phyloP scores from a whole-genome alignment of 2,888 invertebrate species.

The Heliconius ismenius region DNA sequence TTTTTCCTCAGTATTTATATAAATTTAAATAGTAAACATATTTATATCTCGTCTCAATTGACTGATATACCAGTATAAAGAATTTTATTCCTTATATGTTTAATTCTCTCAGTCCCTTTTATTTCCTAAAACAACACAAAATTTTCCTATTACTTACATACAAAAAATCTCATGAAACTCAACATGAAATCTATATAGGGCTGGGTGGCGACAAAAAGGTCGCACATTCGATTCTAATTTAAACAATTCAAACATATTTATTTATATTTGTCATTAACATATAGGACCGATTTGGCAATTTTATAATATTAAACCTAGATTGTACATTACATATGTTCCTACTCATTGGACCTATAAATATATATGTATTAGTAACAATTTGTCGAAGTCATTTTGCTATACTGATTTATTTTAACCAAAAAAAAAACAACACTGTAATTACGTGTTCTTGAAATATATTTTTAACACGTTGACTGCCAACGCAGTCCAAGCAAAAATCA shows the following conservation, averaged over 20 bases:
- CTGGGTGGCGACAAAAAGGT: not conserved
- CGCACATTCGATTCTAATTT: not conserved
- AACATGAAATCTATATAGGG: not conserved
- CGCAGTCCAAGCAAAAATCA: too few relatives aligned
- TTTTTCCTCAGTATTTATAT: too few relatives aligned
- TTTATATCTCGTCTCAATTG: too few relatives aligned
- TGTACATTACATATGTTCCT: not conserved
- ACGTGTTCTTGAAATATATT: not conserved
- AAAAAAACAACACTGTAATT: slow-evolving; percentile 1
- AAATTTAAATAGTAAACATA: too few relatives aligned
- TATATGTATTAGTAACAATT: not conserved
- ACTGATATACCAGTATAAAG: too few relatives aligned
- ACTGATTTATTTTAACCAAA: not conserved
- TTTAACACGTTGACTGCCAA: too few relatives aligned
- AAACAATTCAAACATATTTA: not conserved
- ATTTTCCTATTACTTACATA: not conserved
- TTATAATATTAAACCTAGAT: not conserved
- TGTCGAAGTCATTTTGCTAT: too few relatives aligned
- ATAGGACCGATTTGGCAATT: not conserved
- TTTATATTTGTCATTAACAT: not conserved
- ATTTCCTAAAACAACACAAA: not conserved
- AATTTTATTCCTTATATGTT: not conserved
- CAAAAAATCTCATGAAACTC: not conserved
- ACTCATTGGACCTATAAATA: slow-evolving; percentile 1
- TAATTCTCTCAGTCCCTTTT: not conserved